Conservation (phyloP, 2,888 invertebrate species). For the Drosophila stalkeri region DNA sequence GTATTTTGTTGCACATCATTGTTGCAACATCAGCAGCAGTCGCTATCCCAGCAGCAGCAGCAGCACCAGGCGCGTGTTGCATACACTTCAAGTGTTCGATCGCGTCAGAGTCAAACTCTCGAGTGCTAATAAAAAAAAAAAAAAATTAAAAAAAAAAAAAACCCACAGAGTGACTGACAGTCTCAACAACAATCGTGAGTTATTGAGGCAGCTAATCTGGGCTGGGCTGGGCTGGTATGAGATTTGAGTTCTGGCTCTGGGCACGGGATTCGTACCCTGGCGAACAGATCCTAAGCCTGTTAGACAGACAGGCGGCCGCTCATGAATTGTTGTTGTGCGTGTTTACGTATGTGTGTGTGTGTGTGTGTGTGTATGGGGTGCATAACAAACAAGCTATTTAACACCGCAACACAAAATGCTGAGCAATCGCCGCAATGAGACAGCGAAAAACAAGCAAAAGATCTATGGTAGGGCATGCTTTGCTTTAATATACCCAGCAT, state of each 20-base stretch:
- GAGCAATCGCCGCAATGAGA: conserved; percentile 70
- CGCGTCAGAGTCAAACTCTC: conserved; percentile 47
- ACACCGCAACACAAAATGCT: conserved; percentile 71
- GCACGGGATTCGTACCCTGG: conserved; percentile 21
- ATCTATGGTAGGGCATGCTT: not conserved
- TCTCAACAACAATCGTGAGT: conserved; percentile 79
- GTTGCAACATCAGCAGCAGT: conserved; percentile 67
- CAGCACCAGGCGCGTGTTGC: conserved; percentile 32
- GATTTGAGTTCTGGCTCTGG: conserved; percentile 17
- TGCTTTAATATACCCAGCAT: conserved; percentile 4
- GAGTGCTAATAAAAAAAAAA: conserved; percentile 71
- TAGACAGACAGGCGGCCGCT: conserved; percentile 74
- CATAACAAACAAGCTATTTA: conserved; percentile 81
- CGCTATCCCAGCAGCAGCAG: conserved; percentile 26
- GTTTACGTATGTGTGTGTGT: conserved; percentile 13
- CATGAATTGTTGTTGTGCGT: conserved; percentile 10
- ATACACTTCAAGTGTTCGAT: conserved; percentile 61
- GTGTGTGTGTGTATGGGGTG: conserved; percentile 62
- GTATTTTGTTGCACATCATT: conserved; percentile 75
- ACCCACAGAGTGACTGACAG: conserved; percentile 75
- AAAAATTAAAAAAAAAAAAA: conserved; percentile 47
- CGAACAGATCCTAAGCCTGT: conserved; percentile 55
- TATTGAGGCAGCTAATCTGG: conserved; percentile 74
- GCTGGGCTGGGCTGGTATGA: conserved; percentile 13
- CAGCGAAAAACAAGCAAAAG: conserved; percentile 45